Percentiles rank a stretch among this genome's conserved stretches.
These are phyloP conservation scores for Microctenopoma steveboyesi DNA, from an alignment of 2,797 vertebrate species.

Conservation along the genomic window DNA sequence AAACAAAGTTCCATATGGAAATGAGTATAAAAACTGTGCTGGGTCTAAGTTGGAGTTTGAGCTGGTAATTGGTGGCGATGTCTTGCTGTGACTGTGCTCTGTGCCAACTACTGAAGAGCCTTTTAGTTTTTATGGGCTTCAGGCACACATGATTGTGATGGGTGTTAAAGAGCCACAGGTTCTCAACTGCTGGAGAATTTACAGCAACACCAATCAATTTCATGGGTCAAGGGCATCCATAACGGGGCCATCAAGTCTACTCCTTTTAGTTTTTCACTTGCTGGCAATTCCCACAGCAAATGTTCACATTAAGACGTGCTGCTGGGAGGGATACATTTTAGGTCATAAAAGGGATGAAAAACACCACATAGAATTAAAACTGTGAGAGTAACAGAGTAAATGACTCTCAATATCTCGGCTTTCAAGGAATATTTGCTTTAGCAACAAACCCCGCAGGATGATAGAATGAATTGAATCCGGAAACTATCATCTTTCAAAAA, in stretches of 20 bases:
- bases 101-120: constrained; percentile 44
- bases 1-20: constrained; percentile 49
- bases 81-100: constrained; percentile 58
- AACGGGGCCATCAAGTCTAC: constrained; percentile 55
- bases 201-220: constrained; percentile 68
- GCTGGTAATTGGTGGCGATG: constrained; percentile 62
- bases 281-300: constrained; percentile 49
- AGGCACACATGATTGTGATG: constrained; percentile 65
- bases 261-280: constrained; percentile 57
- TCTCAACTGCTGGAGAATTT: constrained; percentile 61
- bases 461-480: too few relatives aligned
- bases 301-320: constrained; percentile 21
- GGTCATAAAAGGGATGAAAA: background rate
- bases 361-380: background rate
- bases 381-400: constrained; percentile 19
- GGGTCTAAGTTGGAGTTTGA: constrained; percentile 46
- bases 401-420: constrained; percentile 24
- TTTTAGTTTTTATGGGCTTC: constrained; percentile 59
- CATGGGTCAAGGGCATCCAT: constrained; percentile 67
- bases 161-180: constrained; percentile 68
- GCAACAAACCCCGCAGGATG: background rate
- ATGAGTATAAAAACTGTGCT: constrained; percentile 48
- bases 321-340: constrained; percentile 1
- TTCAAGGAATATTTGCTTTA: constrained; percentile 29
- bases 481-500: constrained; percentile 14